Conservation (phyloP, 2,113 vertebrate genomes). For the Leiothrix lutea region DNA sequence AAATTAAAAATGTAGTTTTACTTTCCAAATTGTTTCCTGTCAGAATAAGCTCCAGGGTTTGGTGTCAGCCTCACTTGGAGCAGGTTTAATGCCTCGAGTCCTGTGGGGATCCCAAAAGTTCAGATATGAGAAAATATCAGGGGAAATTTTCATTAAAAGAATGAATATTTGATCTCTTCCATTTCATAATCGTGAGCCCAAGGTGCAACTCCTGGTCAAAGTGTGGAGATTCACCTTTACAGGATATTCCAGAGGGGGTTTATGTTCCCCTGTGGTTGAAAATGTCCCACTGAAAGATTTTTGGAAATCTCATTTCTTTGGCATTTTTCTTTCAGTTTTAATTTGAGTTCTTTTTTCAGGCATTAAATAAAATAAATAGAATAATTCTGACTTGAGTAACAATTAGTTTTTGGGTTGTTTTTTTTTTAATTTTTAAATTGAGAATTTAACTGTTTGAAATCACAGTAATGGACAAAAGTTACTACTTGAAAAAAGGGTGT, state of each 20-base stretch:
- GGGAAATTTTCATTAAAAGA: background rate
- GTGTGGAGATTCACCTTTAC: background rate
- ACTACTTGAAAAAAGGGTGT: background rate
- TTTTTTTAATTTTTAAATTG: background rate
- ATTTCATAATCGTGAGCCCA: rapidly evolving
- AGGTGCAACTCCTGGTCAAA: background rate
- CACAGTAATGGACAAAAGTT: background rate
- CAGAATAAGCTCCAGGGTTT: background rate
- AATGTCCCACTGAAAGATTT: background rate
- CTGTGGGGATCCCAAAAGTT: rapidly evolving
- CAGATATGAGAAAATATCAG: background rate
- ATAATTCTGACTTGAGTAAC: background rate
- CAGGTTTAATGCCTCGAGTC: background rate
- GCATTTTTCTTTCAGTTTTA: background rate
- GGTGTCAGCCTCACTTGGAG: background rate
- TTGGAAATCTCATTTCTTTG: background rate
- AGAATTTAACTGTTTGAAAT: background rate
- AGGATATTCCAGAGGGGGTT: background rate
- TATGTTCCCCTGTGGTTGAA: background rate
- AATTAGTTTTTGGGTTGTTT: background rate
- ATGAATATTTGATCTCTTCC: background rate
- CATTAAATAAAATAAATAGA: background rate
- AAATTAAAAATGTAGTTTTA: background rate
- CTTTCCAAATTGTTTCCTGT: background rate
- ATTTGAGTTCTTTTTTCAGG: background rate